A percentile compares a stretch with the other conserved stretches of the same genome.
Conservation (phyloP, 2,888 invertebrate genomes). For the Girardia tigrina region DNA sequence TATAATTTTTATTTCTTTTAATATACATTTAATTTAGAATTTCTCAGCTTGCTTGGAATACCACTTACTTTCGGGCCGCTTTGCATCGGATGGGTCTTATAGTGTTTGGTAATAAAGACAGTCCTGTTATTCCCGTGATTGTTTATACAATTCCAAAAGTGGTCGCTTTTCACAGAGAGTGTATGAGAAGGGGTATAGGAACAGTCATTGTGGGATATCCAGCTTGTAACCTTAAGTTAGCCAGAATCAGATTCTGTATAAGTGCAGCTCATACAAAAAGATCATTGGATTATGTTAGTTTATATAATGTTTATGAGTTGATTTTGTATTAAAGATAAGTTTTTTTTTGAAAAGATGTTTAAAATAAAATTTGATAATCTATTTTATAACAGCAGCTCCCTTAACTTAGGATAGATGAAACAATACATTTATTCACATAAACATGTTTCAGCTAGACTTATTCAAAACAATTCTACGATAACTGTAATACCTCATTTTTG, state of each 20-base stretch:
- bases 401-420: too few species aligned
- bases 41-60: conserved; percentile 63
- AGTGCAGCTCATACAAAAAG: conserved; percentile 68
- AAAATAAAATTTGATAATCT: too few species aligned
- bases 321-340: too few species aligned
- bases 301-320: too few species aligned
- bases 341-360: too few species aligned
- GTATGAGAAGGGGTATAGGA: conserved; percentile 69
- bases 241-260: conserved; percentile 66
- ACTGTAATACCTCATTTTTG: too few species aligned
- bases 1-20: too few species aligned
- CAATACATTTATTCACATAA: too few species aligned
- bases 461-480: too few species aligned
- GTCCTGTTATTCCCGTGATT: conserved; percentile 87
- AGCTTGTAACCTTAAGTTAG: conserved; percentile 80
- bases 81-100: conserved; percentile 77
- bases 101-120: conserved; percentile 76
- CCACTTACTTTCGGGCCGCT: conserved; percentile 64
- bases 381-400: too few species aligned
- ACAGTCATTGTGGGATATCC: conserved; percentile 93
- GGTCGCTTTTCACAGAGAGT: conserved; percentile 61
- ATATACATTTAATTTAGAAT: conserved; percentile 17
- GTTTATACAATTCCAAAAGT: conserved; percentile 87
- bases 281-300: conserved; percentile 34
- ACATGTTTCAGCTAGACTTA: too few species aligned